Evolutionary conservation across 2,797 vertebrate genomes (phyloP).

Genomic region (Synaphobranchus kaupii): DNA sequence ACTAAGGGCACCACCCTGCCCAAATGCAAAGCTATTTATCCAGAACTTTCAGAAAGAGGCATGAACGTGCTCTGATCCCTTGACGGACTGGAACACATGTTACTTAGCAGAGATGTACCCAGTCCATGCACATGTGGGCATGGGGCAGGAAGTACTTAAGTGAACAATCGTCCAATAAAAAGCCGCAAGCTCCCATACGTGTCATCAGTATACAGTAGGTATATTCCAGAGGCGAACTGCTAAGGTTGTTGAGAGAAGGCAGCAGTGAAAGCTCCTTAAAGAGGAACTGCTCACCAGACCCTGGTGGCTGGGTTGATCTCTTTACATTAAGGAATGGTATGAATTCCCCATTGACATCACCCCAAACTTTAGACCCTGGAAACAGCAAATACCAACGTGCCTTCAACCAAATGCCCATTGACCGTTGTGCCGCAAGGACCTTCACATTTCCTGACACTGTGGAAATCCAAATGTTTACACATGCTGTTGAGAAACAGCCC

Average conservation of each 20-base stretch:
- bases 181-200: neutral
- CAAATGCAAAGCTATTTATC: neutral
- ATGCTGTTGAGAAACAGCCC: constrained; percentile 63
- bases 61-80: neutral
- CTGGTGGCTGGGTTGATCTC: neutral
- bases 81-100: neutral
- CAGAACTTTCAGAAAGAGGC: neutral
- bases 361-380: constrained; percentile 64
- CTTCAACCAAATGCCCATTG: constrained; percentile 53
- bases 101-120: neutral
- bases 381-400: constrained; percentile 59
- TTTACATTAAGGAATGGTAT: constrained; percentile 26
- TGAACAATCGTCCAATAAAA: constrained; percentile 12
- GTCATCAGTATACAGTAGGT: constrained; percentile 4
- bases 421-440: constrained; percentile 60
- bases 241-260: neutral
- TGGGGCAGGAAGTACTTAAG: too few species aligned
- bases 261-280: neutral
- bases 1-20: neutral
- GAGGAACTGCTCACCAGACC: neutral
- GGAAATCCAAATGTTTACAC: constrained; percentile 80
- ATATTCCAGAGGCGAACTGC: neutral
- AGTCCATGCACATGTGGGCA: neutral
- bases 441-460: constrained; percentile 70
- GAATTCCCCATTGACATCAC: constrained; percentile 48